Conservation (phyloP, 2,797 vertebrate species). For the Microcaecilia unicolor region DNA sequence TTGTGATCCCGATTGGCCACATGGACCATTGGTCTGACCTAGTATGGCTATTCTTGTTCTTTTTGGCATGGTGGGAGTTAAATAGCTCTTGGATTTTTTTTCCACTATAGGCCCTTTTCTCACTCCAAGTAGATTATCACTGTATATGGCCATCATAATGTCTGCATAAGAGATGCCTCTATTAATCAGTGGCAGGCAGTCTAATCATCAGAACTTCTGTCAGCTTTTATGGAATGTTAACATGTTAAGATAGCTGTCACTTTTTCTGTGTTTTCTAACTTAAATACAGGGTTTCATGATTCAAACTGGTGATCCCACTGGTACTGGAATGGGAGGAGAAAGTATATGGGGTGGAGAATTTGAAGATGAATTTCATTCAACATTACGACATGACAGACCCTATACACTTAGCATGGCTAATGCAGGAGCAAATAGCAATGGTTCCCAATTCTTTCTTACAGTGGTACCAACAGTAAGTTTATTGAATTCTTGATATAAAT, state of each 20-base stretch:
- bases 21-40: too few relatives aligned
- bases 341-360: slow-evolving; percentile 98
- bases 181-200: neutral
- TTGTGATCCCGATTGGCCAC: too few relatives aligned
- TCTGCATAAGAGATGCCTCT: neutral
- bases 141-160: neutral
- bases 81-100: too few relatives aligned
- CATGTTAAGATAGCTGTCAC: too few relatives aligned
- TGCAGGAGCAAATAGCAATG: slow-evolving; percentile 86
- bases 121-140: too few relatives aligned
- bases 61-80: too few relatives aligned
- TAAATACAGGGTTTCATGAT: slow-evolving; percentile 88
- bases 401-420: slow-evolving; percentile 98
- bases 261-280: slow-evolving; percentile 15
- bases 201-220: neutral
- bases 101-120: too few relatives aligned
- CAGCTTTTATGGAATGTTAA: too few relatives aligned
- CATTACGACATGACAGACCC: slow-evolving; percentile 89
- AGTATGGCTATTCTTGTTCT: too few relatives aligned
- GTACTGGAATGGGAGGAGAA: slow-evolving; percentile 97
- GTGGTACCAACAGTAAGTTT: slow-evolving; percentile 89
- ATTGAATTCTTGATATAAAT: neutral
- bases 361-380: slow-evolving; percentile 95
- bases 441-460: slow-evolving; percentile 93
- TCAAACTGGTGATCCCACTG: slow-evolving; percentile 95